Base-by-base conservation (phyloP, 2,888 invertebrate genomes). In the Terebella lapidaria region DNA sequence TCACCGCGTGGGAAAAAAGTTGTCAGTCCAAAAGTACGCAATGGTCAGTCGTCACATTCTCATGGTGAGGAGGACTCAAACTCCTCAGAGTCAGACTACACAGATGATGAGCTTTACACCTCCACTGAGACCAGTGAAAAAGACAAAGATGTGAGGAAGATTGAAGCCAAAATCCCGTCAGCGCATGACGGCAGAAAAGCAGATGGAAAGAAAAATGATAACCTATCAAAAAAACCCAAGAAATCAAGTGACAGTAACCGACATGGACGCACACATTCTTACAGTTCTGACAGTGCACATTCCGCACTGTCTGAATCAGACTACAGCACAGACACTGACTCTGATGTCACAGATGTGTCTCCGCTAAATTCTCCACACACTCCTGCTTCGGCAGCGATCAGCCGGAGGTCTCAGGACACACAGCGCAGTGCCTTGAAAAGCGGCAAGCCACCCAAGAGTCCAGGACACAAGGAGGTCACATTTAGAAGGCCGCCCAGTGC, bases 281-380 rank as follows among this genome's bases (percentile, higher is more conserved):
- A 35, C n/a, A 35, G 42, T 35, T 35, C 42, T n/a, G 42, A 10
- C 42, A 35, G 42, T n/a, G 42, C 10, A 10, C 10, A n/a, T 10
- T 20, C 51, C 5, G 20, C 10, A 10, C 10, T 5, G 10, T 20
- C 30, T 5, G 35, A 25, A 20, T 29, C 28, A 22, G 24, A 18
- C 10, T 10, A 35, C 42, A 35, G 42, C 24, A 24, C 60, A 3
- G 56, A 52, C 30, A 54, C 61, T n/a, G 61, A 59, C 27, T 60
- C 61, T 42, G 65, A 65, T 22, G 61, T 65, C 25, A 65, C 65
- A 3, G 63, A 63, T 54, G 65, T 65, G 18, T 65, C 65, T n/a
- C 65, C 65, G 18, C 57, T 65, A 3, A 42, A 54, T 30, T 65
- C 65, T 20, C 65, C 65, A 3, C 54, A 54, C 5, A 47, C 54